Evolutionary conservation across 2,113 vertebrate species (phyloP).

Genomic region (Ammodytes dubius): DNA sequence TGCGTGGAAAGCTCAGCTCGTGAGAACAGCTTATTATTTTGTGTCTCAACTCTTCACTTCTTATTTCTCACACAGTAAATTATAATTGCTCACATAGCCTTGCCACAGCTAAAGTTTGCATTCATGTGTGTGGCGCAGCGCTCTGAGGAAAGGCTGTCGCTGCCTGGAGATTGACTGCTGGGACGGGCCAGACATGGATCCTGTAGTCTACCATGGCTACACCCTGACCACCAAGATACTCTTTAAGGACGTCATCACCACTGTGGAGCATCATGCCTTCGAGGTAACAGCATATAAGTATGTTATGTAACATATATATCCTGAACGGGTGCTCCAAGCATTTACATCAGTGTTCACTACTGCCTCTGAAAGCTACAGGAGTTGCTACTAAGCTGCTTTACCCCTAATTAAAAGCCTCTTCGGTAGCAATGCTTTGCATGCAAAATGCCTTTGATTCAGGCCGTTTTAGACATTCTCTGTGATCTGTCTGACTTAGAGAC

Average conservation of each 20-base stretch:
- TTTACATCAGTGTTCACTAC: neutral
- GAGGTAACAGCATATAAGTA: slow-evolving; percentile 80
- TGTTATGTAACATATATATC: slow-evolving; percentile 19
- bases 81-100: neutral
- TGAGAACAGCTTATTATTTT: neutral
- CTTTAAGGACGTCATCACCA: slow-evolving; percentile 88
- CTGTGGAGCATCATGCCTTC: slow-evolving; percentile 89
- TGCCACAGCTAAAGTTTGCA: slow-evolving; percentile 1
- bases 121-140: slow-evolving; percentile 74
- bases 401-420: slow-evolving; percentile 54
- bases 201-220: slow-evolving; percentile 90
- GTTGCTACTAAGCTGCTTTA: slow-evolving; percentile 29
- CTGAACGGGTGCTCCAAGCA: neutral
- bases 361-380: slow-evolving; percentile 18
- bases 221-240: slow-evolving; percentile 90
- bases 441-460: slow-evolving; percentile 39
- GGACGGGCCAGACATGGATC: slow-evolving; percentile 88
- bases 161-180: slow-evolving; percentile 94
- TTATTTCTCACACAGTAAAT: slow-evolving; percentile 3
- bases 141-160: slow-evolving; percentile 91
- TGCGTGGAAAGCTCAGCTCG: neutral
- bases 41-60: neutral
- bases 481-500: slow-evolving; percentile 20
- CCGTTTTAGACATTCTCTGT: slow-evolving; percentile 19
- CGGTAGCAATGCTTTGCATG: slow-evolving; percentile 18